Percentiles rank a stretch among this genome's conserved stretches.
Conservation (phyloP, 2,113 vertebrate species). For the Scytalopus superciliaris region DNA sequence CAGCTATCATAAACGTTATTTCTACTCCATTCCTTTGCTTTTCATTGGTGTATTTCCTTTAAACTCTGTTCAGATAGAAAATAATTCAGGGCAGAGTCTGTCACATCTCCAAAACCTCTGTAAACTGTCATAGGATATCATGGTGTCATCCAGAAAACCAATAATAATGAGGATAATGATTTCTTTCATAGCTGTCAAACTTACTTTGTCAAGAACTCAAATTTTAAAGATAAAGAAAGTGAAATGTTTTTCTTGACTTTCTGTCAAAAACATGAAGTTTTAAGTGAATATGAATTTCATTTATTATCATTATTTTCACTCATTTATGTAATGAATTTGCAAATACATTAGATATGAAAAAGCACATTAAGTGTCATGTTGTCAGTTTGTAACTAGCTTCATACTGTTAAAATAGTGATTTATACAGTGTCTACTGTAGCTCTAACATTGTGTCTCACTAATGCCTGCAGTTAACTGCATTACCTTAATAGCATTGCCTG, state of each 20-base stretch:
- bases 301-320: conserved; percentile 9
- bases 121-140: background rate
- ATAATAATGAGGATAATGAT: conserved; percentile 4
- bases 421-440: background rate
- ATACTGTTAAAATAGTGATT: background rate
- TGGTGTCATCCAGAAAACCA: background rate
- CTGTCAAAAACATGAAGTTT: background rate
- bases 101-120: background rate
- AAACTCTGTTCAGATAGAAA: background rate
- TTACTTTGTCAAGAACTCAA: background rate
- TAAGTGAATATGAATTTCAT: background rate
- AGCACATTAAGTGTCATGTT: background rate
- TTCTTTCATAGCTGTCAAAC: background rate
- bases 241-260: conserved; percentile 2
- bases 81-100: background rate
- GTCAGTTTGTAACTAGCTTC: background rate
- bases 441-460: background rate
- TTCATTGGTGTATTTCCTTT: background rate
- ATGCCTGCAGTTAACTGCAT: background rate
- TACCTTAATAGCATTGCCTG: background rate
- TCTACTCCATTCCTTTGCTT: background rate
- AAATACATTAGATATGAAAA: background rate
- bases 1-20: background rate
- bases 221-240: background rate
- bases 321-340: background rate